phyloP scores from a whole-genome alignment of 1,140 invertebrate genomes.

The Cyrtorhinus lividipennis region DNA sequence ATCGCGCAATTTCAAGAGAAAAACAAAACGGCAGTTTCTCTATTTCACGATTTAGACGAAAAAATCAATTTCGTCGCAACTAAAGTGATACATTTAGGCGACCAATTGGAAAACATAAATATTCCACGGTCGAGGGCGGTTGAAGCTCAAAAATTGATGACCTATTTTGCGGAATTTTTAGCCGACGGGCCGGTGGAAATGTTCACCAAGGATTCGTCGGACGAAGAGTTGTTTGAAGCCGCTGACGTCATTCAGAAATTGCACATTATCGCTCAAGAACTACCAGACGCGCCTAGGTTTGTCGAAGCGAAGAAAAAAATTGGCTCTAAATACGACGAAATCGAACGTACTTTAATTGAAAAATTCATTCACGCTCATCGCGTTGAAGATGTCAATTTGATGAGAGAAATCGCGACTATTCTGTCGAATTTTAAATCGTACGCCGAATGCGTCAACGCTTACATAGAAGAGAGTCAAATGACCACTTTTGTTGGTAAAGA shows the following conservation, averaged over 20 bases:
- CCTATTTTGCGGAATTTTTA: conserved; percentile 86
- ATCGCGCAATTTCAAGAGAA: conserved; percentile 70
- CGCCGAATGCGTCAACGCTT: conserved; percentile 88
- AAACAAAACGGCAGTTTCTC: conserved; percentile 74
- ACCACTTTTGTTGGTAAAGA: conserved; percentile 62
- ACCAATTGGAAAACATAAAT: conserved; percentile 93
- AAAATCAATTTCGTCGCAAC: conserved; percentile 94
- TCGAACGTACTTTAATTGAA: conserved; percentile 83
- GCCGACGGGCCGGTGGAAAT: conserved; percentile 53
- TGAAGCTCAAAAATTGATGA: conserved; percentile 87
- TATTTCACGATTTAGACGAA: conserved; percentile 86
- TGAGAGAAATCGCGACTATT: conserved; percentile 86
- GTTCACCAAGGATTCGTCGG: background rate
- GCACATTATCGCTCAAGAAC: conserved; percentile 86
- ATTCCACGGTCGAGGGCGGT: conserved; percentile 82
- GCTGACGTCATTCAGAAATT: conserved; percentile 99
- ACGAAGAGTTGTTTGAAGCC: conserved; percentile 59
- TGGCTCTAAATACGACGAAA: conserved; percentile 85
- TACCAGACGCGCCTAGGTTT: conserved; percentile 73
- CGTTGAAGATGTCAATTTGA: conserved; percentile 64
- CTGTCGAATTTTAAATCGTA: conserved; percentile 94
- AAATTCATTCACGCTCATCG: conserved; percentile 84
- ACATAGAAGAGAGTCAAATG: conserved; percentile 91
- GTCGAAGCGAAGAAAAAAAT: conserved; percentile 81
- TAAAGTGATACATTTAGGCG: conserved; percentile 92